Percentiles rank a stretch among this genome's conserved stretches.
Conservation (phyloP, 2,797 vertebrate species). For the Catamblyrhynchus diadema region DNA sequence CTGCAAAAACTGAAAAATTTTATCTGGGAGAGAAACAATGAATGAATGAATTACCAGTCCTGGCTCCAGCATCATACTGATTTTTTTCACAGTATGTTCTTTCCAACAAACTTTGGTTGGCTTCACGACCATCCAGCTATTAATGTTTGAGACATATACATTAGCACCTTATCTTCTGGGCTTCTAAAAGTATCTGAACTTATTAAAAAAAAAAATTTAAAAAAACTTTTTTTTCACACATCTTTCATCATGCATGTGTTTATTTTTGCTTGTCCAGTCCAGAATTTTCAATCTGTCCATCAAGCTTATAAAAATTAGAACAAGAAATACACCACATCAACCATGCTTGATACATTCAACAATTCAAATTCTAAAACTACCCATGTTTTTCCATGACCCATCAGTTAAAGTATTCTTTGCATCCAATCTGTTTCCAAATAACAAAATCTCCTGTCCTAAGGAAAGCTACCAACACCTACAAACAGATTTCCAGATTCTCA, state of each 20-base stretch:
- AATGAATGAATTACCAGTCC: background rate
- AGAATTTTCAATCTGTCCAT: background rate
- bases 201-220: background rate
- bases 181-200: background rate
- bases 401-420: background rate
- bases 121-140: accelerated
- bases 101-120: background rate
- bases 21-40: background rate
- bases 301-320: background rate
- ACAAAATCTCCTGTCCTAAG: background rate
- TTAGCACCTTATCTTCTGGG: background rate
- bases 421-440: background rate
- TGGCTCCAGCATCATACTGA: accelerated
- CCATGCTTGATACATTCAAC: background rate
- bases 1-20: background rate
- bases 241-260: background rate
- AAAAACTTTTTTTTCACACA: background rate
- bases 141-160: background rate
- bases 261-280: background rate
- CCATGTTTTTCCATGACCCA: background rate
- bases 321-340: background rate
- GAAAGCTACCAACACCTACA: background rate
- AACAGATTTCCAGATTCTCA: background rate
- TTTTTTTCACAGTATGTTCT: background rate
- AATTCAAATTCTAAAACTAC: background rate